phyloP scores from a whole-genome alignment of 2,113 vertebrate genomes.

The Plecotus auritus region DNA sequence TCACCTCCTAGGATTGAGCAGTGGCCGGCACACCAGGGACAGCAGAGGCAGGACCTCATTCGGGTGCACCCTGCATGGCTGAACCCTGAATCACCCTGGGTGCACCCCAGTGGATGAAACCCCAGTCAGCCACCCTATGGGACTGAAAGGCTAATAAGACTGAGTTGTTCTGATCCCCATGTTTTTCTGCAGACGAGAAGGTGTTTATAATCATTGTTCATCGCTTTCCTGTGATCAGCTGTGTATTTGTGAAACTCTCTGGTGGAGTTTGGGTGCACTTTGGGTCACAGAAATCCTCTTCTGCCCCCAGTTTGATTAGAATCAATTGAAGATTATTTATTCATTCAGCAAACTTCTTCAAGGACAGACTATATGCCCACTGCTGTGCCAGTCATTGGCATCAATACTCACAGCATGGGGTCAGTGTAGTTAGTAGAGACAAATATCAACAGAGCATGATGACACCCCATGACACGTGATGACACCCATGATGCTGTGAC shows the following conservation, averaged over 20 bases:
- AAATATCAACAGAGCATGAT: background rate
- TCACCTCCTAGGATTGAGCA: background rate
- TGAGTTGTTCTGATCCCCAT: background rate
- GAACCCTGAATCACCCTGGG: too few relatives aligned
- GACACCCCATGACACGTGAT: too few relatives aligned
- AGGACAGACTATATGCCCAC: background rate
- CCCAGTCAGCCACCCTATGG: background rate
- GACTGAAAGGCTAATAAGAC: background rate
- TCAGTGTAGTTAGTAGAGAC: background rate
- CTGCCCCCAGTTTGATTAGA: background rate
- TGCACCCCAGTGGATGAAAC: background rate
- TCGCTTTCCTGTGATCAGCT: background rate
- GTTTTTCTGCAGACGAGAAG: background rate
- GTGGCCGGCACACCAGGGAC: background rate
- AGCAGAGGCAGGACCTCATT: rapidly evolving
- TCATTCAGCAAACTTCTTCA: background rate
- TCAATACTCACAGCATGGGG: background rate
- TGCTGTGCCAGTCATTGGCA: background rate
- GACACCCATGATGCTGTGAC: too few relatives aligned
- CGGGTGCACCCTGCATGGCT: too few relatives aligned
- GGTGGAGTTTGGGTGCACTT: background rate
- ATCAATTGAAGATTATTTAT: background rate
- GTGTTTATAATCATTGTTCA: background rate
- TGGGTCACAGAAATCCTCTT: background rate
- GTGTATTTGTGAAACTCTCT: background rate